Evolutionary conservation across 1,140 invertebrate genomes (phyloP), one percentile per base, ranked within the genome.

Genomic region (Anagrus nilaparvatae): DNA sequence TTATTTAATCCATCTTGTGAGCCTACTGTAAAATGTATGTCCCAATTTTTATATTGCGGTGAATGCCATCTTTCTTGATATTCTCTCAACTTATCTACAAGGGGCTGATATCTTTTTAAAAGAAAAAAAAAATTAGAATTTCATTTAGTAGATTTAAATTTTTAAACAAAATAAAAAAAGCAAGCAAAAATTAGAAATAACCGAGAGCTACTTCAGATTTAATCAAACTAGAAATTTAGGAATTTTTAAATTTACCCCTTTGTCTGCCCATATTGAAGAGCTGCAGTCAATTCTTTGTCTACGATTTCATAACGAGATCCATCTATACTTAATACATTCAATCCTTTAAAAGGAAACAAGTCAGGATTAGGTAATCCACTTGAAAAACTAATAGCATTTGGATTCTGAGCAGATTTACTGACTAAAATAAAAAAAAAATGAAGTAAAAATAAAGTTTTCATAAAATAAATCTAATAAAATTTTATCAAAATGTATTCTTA

Each of bases 1-100:
- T 80, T 81, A 55, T 74, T 77, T 43, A 84, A 75, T 3, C 76
- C 84, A 57, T 87, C 82, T 60, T 85, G 80, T 8, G 77, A 76
- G 1, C 84, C 85, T 39, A 70, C 69, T 0, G 79, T 81, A 2
- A 87, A 64, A 10, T 79, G 52, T 1, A 82, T 48, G 32, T 80
- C 75, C 66, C 77, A 76, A 8, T 73, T 59, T 5, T 52, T 36
- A 12, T 51, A 40, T 4, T 76, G 74, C 0, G 81, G 77, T 3
- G 72, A 67, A 49, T 87, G 83, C 46, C 78, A 60, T 10, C 63
- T 61, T 20, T 70, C 52, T 45, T 81, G 80, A 43, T 84, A 72
- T 5, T 74, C 56, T 35, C 72, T 73, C 36, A 84, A 62, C 40
- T 73, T 71, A 23, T 73, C 61, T 0, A 84, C 21, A 0, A 88